phyloP scores from a whole-genome alignment of 1,140 invertebrate species.

The Bradynema listronoti region DNA sequence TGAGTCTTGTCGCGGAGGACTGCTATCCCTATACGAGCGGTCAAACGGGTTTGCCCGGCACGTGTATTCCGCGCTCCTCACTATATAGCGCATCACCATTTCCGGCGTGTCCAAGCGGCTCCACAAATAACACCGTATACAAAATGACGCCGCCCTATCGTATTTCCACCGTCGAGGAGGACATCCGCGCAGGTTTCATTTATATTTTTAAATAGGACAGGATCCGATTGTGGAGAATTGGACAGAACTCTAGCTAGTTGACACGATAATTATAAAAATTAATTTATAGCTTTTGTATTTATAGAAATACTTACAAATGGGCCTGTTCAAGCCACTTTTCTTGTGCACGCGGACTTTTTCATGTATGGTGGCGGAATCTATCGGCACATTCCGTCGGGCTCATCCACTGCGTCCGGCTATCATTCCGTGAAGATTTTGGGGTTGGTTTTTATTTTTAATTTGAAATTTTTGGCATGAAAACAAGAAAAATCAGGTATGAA shows the following conservation, averaged over 20 bases:
- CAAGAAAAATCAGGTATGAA: too few relatives aligned
- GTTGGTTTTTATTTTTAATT: conserved; percentile 43
- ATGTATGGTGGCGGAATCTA: conserved; percentile 77
- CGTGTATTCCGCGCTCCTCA: conserved; percentile 59
- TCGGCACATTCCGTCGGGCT: conserved; percentile 64
- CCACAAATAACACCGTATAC: conserved; percentile 52
- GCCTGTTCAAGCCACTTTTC: conserved; percentile 87
- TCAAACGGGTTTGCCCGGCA: conserved; percentile 58
- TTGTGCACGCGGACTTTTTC: conserved; percentile 81
- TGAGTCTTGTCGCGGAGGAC: conserved; percentile 58
- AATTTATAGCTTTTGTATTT: too few relatives aligned
- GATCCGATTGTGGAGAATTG: too few relatives aligned
- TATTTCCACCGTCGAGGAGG: conserved; percentile 65
- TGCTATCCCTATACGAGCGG: conserved; percentile 64
- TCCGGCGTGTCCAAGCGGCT: conserved; percentile 59
- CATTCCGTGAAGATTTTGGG: conserved; percentile 84
- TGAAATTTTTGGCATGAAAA: background rate
- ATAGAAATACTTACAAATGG: conserved; percentile 80
- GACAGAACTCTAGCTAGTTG: too few relatives aligned
- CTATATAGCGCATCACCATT: conserved; percentile 28
- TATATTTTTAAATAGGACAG: too few relatives aligned
- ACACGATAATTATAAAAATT: too few relatives aligned
- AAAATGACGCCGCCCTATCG: conserved; percentile 77
- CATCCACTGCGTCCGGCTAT: conserved; percentile 65
- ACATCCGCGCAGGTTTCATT: conserved; percentile 90